Conservation (phyloP, 2,888 invertebrate species). For the Platypus cylindrus region DNA sequence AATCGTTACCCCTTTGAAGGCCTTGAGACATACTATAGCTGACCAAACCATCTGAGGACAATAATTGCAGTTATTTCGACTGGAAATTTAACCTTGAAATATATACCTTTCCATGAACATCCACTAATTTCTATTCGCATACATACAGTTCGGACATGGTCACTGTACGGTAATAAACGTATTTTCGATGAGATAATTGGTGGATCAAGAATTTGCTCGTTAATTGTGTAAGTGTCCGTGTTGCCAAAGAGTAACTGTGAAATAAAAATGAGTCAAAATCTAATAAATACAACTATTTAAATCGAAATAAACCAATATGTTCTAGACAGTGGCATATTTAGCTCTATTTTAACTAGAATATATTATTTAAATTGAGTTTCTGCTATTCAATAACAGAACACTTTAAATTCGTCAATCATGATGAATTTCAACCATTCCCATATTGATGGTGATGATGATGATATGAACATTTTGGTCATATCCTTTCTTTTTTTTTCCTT, state of each 20-base stretch:
- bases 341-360: too few relatives aligned
- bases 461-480: too few relatives aligned
- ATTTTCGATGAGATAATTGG: constrained; percentile 64
- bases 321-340: too few relatives aligned
- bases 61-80: constrained; percentile 3
- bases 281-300: too few relatives aligned
- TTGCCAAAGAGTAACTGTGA: constrained; percentile 67
- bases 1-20: constrained; percentile 53
- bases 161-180: constrained; percentile 67
- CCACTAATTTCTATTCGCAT: constrained; percentile 72
- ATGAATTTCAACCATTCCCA: too few relatives aligned
- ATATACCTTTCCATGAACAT: constrained; percentile 64
- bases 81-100: too few relatives aligned
- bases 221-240: constrained; percentile 64
- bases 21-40: constrained; percentile 72
- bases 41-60: constrained; percentile 55
- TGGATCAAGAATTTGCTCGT: constrained; percentile 58
- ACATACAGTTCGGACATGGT: constrained; percentile 65
- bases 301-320: too few relatives aligned
- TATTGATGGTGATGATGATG: too few relatives aligned
- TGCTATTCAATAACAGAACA: too few relatives aligned
- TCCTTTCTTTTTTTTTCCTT: too few relatives aligned
- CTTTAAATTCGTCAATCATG: too few relatives aligned
- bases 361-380: too few relatives aligned
- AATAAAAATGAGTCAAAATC: constrained; percentile 21